Evolutionary conservation across 2,113 vertebrate genomes (phyloP).

Genomic region (Fregata magnificens): DNA sequence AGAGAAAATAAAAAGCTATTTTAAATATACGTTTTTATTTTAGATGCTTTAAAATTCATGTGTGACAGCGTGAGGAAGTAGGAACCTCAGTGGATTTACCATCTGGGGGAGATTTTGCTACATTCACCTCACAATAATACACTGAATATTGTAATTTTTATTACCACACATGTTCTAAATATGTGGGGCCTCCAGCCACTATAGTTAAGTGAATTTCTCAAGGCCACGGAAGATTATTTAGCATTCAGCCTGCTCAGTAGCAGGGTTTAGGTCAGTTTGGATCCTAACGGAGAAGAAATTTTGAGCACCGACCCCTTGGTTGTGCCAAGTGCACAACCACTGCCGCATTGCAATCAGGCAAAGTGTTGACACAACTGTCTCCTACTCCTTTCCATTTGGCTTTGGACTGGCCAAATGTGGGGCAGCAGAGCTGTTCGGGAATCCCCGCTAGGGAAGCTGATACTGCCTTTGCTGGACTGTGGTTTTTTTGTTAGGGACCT

Average conservation of each 20-base stretch:
- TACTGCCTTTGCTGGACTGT: background rate
- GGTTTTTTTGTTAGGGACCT: background rate
- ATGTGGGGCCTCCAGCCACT: background rate
- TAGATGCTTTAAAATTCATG: background rate
- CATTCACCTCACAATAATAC: background rate
- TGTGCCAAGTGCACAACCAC: background rate
- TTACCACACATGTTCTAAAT: too few species aligned
- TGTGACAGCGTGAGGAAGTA: background rate
- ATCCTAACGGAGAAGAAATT: background rate
- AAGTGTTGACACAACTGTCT: background rate
- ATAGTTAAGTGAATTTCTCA: background rate
- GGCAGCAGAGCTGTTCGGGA: background rate
- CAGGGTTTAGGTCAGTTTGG: background rate
- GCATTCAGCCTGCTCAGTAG: background rate
- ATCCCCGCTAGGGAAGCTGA: background rate
- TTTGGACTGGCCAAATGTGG: background rate
- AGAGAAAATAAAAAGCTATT: background rate
- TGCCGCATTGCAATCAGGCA: rapidly evolving
- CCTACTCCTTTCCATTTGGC: background rate
- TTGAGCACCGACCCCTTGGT: background rate
- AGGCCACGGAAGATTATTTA: background rate
- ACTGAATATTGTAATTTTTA: background rate
- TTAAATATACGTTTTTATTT: background rate
- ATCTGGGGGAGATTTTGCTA: background rate
- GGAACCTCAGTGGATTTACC: background rate